phyloP scores from a whole-genome alignment of 2,888 invertebrate genomes.

The Acronicta leporina region DNA sequence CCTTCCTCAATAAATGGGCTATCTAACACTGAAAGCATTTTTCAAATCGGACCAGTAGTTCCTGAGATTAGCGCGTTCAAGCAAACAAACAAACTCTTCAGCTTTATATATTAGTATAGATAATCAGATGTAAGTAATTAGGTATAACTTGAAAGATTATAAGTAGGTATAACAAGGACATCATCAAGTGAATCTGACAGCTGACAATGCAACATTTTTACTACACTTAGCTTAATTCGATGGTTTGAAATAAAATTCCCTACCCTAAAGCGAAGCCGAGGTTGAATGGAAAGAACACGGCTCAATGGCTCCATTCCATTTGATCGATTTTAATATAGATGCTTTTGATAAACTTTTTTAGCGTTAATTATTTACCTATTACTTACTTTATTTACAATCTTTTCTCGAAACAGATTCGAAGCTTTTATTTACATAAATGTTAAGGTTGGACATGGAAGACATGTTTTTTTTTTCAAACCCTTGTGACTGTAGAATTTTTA shows the following conservation, averaged over 20 bases:
- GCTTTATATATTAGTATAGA: too few relatives aligned
- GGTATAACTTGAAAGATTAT: too few relatives aligned
- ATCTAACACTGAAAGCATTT: too few relatives aligned
- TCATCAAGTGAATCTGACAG: too few relatives aligned
- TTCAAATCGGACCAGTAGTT: too few relatives aligned
- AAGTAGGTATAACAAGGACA: too few relatives aligned
- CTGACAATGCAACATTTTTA: not conserved
- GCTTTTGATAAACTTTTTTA: conserved; percentile 42
- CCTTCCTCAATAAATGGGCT: too few relatives aligned
- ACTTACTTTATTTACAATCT: conserved; percentile 15
- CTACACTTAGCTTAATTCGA: not conserved
- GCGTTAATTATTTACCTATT: conserved; percentile 23
- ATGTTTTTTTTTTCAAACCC: not conserved
- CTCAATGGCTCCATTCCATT: conserved; percentile 49
- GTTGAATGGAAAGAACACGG: conserved; percentile 24
- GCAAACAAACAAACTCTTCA: too few relatives aligned
- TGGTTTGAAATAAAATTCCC: conserved; percentile 3
- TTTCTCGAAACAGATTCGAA: not conserved
- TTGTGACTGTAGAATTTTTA: too few relatives aligned
- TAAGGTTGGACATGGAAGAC: too few relatives aligned
- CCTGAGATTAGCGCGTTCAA: too few relatives aligned
- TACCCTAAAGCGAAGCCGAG: conserved; percentile 2
- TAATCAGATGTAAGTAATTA: too few relatives aligned
- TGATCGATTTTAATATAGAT: conserved; percentile 52
- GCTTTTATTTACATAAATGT: conserved; percentile 1